phyloP scores from a whole-genome alignment of 2,888 invertebrate species.

The Blomia tropicalis region DNA sequence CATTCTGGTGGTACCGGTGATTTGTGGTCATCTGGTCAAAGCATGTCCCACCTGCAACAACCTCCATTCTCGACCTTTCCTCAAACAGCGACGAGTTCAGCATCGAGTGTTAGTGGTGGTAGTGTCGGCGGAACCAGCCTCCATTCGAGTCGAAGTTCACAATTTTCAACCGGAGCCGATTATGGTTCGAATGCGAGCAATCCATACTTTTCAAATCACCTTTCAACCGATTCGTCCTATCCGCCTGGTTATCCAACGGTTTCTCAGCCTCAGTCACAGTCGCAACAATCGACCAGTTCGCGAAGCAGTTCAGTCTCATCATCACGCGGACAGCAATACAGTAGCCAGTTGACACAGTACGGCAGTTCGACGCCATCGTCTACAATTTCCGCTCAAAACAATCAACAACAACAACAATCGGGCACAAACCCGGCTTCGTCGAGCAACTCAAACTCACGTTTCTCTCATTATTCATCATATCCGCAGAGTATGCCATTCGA shows the following conservation, averaged over 20 bases:
- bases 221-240: constrained; percentile 26
- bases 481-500: constrained; percentile 1
- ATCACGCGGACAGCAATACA: not conserved
- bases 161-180: not conserved
- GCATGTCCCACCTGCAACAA: constrained; percentile 18
- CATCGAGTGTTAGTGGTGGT: not conserved
- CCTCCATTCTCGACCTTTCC: constrained; percentile 16
- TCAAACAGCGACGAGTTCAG: not conserved
- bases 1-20: not conserved
- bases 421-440: not conserved
- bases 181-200: constrained; percentile 27
- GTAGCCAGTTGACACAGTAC: not conserved
- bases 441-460: not conserved
- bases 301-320: constrained; percentile 25
- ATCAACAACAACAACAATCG: constrained; percentile 19
- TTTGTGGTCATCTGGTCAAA: constrained; percentile 16
- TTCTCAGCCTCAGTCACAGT: constrained; percentile 25
- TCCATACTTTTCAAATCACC: constrained; percentile 25
- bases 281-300: constrained; percentile 27
- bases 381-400: constrained; percentile 27
- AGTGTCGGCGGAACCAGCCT: not conserved
- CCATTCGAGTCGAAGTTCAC: not conserved
- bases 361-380: not conserved
- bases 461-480: constrained; percentile 23
- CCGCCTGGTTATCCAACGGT: constrained; percentile 23